A percentile compares a stretch with the other conserved stretches of the same genome.
Conservation (phyloP, 2,888 invertebrate genomes). For the Adineta ricciae region DNA sequence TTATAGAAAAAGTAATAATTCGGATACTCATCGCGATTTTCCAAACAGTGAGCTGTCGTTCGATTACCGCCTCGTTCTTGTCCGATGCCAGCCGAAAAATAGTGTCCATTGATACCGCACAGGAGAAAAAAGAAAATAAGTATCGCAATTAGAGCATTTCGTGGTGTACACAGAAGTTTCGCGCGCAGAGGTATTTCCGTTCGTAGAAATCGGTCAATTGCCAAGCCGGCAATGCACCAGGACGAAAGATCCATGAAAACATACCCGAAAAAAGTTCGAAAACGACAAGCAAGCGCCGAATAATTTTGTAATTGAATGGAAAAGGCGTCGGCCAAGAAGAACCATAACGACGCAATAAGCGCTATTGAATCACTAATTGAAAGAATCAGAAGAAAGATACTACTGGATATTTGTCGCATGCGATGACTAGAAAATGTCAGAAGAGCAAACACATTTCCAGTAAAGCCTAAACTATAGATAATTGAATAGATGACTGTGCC, state of each 20-base stretch:
- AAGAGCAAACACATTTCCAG: neutral
- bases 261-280: neutral
- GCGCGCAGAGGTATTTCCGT: neutral
- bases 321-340: neutral
- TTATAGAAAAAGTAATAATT: neutral
- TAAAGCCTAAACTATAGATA: neutral
- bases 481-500: neutral
- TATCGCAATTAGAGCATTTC: neutral
- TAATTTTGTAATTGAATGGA: neutral
- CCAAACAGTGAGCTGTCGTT: neutral
- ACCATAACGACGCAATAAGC: neutral
- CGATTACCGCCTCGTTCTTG: neutral
- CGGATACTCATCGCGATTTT: neutral
- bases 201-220: neutral
- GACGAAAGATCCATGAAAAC: constrained; percentile 7
- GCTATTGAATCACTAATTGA: neutral
- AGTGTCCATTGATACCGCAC: neutral
- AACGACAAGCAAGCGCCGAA: neutral
- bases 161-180: neutral
- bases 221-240: neutral
- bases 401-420: neutral
- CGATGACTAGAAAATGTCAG: neutral
- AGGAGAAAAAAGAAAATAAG: neutral
- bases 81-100: neutral
- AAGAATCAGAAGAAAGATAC: neutral